Conservation (phyloP, 2,888 invertebrate species). For the Lasius fuliginosus region DNA sequence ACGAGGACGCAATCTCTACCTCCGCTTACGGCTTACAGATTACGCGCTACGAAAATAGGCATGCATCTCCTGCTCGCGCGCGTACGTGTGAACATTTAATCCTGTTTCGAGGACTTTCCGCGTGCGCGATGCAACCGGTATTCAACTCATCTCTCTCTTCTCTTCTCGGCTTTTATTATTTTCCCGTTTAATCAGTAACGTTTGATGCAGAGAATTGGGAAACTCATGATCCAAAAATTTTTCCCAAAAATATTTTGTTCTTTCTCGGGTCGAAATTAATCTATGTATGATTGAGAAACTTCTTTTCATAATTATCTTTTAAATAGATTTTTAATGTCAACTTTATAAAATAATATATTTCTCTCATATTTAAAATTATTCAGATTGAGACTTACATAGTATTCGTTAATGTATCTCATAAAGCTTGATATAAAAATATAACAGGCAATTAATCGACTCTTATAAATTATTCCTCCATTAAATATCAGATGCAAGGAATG, state of each 20-base stretch:
- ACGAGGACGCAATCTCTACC: conserved; percentile 62
- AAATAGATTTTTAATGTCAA: neutral
- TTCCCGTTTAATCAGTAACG: neutral
- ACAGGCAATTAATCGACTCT: neutral
- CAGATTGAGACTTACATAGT: neutral
- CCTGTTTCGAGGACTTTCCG: neutral
- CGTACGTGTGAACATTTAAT: conserved; percentile 35
- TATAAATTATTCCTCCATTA: neutral
- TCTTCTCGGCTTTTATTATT: neutral
- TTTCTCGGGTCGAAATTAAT: neutral
- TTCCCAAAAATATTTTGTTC: neutral
- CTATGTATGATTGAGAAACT: neutral
- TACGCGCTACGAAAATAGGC: conserved; percentile 46
- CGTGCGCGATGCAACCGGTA: neutral
- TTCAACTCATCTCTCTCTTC: neutral
- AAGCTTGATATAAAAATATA: neutral
- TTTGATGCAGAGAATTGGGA: neutral
- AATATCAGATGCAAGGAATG: conserved; percentile 3
- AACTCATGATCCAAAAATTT: neutral
- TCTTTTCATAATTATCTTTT: neutral
- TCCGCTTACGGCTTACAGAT: conserved; percentile 20
- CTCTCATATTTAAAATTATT: conserved; percentile 4
- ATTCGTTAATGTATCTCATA: neutral
- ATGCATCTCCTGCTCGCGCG: neutral
- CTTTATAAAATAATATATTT: neutral